Percentiles rank a stretch among this genome's conserved stretches.
Conservation (phyloP, 2,888 invertebrate species). For the Diloba caeruleocephala region DNA sequence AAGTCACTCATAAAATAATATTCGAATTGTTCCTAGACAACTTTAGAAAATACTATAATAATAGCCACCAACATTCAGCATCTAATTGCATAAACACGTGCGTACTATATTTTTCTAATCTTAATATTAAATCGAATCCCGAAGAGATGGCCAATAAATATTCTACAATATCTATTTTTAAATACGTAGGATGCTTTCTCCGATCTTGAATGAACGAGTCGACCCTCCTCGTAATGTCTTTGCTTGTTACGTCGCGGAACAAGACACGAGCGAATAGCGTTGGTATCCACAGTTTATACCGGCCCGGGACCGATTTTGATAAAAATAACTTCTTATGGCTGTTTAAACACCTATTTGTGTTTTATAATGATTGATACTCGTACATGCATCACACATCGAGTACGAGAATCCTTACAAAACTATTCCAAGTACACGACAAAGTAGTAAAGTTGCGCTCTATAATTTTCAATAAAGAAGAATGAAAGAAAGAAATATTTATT, state of each 20-base stretch:
- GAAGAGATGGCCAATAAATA: slow-evolving; percentile 85
- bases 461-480: no score
- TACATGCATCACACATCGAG: no score
- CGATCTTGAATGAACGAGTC: slow-evolving; percentile 86
- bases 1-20: no score
- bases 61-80: slow-evolving; percentile 62
- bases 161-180: slow-evolving; percentile 86
- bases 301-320: no score
- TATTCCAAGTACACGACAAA: no score
- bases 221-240: slow-evolving; percentile 85
- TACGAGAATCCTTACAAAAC: no score
- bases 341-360: no score
- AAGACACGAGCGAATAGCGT: slow-evolving; percentile 55
- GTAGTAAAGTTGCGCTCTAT: no score
- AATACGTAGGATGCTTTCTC: slow-evolving; percentile 86
- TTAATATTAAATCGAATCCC: slow-evolving; percentile 86
- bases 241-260: slow-evolving; percentile 64
- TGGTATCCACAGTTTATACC: neutral
- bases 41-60: slow-evolving; percentile 52
- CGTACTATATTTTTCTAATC: slow-evolving; percentile 81
- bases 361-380: no score
- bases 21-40: slow-evolving; percentile 5
- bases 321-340: no score
- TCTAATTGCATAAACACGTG: slow-evolving; percentile 74
- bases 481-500: no score